A percentile compares a stretch with the other conserved stretches of the same genome.
Evolutionary conservation across 2,888 invertebrate species (phyloP).

Genomic region (Parascotia fuliginaria): DNA sequence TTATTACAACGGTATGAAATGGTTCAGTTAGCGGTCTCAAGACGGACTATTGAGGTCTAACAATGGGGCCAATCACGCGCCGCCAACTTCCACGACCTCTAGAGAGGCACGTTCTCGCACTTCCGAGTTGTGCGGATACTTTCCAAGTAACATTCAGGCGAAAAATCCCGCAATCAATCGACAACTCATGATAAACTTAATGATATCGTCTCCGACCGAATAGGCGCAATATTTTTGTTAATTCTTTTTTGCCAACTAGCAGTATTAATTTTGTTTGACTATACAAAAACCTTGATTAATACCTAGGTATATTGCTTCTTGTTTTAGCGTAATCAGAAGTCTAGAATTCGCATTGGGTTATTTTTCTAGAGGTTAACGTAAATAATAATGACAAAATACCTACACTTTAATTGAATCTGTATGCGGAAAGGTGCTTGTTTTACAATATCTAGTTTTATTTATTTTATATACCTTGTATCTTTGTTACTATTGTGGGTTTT

Average conservation of each 20-base stretch:
- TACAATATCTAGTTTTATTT: no score
- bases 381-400: no score
- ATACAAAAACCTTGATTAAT: no score
- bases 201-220: constrained; percentile 50
- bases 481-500: no score
- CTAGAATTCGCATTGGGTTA: no score
- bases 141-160: constrained; percentile 48
- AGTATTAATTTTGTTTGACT: neutral
- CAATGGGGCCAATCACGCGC: constrained; percentile 81
- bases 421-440: no score
- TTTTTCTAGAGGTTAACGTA: no score
- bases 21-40: constrained; percentile 66
- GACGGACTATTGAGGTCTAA: constrained; percentile 73
- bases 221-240: constrained; percentile 22
- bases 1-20: constrained; percentile 47
- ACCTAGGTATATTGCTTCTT: constrained; percentile 1
- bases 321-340: no score
- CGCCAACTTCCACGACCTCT: constrained; percentile 70
- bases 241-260: constrained; percentile 19
- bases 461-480: no score
- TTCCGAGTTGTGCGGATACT: constrained; percentile 65
- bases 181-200: constrained; percentile 57
- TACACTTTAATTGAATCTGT: no score
- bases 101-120: constrained; percentile 70
- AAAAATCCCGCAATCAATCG: constrained; percentile 58